Evolutionary conservation across 2,888 invertebrate genomes (phyloP).

Genomic region (Lucinisca nassula): DNA sequence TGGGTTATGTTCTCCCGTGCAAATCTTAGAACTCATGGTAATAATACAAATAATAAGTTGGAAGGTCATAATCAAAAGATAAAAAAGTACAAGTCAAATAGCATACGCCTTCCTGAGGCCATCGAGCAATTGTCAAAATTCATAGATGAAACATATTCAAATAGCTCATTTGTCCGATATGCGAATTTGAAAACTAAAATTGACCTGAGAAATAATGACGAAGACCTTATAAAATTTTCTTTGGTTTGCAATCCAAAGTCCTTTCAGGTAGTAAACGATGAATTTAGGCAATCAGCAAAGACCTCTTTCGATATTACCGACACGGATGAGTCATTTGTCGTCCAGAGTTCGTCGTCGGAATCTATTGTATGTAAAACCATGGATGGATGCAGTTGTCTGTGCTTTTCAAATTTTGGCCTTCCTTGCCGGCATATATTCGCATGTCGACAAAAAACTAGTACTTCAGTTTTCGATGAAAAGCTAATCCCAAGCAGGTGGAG

Average conservation of each 20-base stretch:
- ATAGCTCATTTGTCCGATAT: background rate
- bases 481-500: background rate
- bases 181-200: background rate
- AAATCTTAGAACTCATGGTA: background rate
- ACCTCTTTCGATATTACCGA: background rate
- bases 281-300: background rate
- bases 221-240: background rate
- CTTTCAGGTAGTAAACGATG: background rate
- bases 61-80: background rate
- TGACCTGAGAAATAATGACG: background rate
- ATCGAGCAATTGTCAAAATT: background rate
- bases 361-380: background rate
- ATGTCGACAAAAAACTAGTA: background rate
- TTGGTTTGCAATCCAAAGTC: background rate
- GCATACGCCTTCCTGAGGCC: background rate
- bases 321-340: background rate
- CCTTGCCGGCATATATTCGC: background rate
- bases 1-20: background rate
- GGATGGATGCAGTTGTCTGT: background rate
- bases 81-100: background rate
- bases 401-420: background rate
- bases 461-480: background rate
- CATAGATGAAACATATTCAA: background rate
- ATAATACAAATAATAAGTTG: background rate
- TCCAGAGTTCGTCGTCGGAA: background rate